These are phyloP conservation scores for Drosophila watanabei DNA, from an alignment of 1,140 invertebrate genomes.

Conservation along the genomic window DNA sequence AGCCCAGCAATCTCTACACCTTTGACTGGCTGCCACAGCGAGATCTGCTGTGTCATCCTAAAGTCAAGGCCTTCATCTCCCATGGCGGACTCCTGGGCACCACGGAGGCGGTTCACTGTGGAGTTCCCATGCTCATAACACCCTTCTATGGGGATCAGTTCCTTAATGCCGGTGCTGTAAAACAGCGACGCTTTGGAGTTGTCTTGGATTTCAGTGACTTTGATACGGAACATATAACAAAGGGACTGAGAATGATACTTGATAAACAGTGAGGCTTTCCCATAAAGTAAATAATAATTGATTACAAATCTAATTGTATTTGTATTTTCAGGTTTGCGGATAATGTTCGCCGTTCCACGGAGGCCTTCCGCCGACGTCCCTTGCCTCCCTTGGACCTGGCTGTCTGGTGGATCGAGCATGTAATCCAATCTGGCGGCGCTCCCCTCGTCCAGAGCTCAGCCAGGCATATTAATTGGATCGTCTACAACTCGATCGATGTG, in stretches of 20 bases:
- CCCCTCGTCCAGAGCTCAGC: slow-evolving; percentile 86
- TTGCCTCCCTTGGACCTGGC: slow-evolving; percentile 86
- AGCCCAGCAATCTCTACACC: slow-evolving; percentile 88
- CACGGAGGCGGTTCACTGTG: slow-evolving; percentile 91
- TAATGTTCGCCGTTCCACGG: slow-evolving; percentile 85
- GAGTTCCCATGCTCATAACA: slow-evolving; percentile 90
- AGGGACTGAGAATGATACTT: slow-evolving; percentile 86
- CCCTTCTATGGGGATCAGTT: slow-evolving; percentile 90
- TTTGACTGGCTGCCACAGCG: slow-evolving; percentile 90
- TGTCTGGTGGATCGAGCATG: slow-evolving; percentile 87
- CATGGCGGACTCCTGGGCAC: slow-evolving; percentile 91
- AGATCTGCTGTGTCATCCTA: slow-evolving; percentile 90
- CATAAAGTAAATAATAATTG: neutral
- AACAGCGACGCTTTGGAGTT: slow-evolving; percentile 87
- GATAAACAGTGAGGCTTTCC: slow-evolving; percentile 27
- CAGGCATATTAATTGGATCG: slow-evolving; percentile 87
- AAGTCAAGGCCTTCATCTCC: slow-evolving; percentile 89
- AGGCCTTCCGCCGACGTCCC: slow-evolving; percentile 86
- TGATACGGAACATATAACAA: slow-evolving; percentile 86
- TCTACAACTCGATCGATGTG: slow-evolving; percentile 89
- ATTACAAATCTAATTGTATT: neutral
- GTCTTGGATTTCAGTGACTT: slow-evolving; percentile 87
- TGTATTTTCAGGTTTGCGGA: slow-evolving; percentile 79
- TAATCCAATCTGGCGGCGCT: slow-evolving; percentile 86
- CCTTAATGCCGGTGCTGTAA: slow-evolving; percentile 87